A percentile compares a stretch with the other conserved stretches of the same genome.
These are phyloP conservation scores for Sigmodon hispidus DNA, from an alignment of 2,113 vertebrate species.

Conservation along the genomic window DNA sequence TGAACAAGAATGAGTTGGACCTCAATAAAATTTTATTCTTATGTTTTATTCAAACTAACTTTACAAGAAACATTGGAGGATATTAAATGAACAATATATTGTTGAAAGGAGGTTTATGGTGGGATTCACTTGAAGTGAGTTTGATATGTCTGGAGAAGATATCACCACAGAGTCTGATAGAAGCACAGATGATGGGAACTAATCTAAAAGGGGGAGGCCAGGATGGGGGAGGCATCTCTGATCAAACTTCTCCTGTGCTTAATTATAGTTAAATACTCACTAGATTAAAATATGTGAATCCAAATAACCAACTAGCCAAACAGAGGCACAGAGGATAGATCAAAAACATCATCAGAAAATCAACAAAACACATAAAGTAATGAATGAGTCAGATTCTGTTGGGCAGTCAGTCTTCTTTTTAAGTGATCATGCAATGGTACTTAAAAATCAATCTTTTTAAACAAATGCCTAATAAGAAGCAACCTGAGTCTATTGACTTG, in stretches of 20 bases:
- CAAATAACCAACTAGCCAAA: background rate
- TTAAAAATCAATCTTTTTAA: too few relatives aligned
- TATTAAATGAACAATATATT: background rate
- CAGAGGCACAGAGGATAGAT: background rate
- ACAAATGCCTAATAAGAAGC: background rate
- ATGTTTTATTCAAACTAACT: slow-evolving; percentile 2
- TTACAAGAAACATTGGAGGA: slow-evolving; percentile 7
- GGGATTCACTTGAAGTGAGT: background rate
- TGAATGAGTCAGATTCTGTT: background rate
- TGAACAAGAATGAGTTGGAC: background rate
- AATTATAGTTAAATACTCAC: background rate
- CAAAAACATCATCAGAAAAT: background rate
- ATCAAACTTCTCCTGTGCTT: background rate
- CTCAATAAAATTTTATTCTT: slow-evolving; percentile 33
- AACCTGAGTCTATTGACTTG: background rate
- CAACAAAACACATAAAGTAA: background rate
- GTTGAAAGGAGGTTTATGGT: background rate
- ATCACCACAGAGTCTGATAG: background rate
- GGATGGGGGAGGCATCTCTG: background rate
- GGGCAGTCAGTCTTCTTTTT: background rate
- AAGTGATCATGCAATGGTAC: background rate
- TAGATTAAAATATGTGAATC: background rate
- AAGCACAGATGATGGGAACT: background rate
- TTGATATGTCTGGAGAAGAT: background rate
- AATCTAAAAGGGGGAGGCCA: background rate